Evolutionary conservation across 2,888 invertebrate genomes (phyloP).

Genomic region (Lasius platythorax): DNA sequence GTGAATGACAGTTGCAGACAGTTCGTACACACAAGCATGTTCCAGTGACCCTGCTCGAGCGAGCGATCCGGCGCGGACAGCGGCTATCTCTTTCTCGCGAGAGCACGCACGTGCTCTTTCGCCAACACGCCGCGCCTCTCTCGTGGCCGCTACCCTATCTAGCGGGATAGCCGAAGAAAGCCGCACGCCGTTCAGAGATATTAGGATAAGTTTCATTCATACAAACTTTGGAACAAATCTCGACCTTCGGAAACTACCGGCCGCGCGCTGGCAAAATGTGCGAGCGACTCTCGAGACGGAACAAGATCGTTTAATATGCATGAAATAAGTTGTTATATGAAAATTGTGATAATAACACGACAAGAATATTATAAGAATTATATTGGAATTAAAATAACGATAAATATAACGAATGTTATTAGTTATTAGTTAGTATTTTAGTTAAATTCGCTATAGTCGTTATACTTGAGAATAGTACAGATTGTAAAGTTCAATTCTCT

Average conservation of each 20-base stretch:
- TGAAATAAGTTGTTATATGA: neutral
- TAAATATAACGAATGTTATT: neutral
- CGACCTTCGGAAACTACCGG: conserved; percentile 76
- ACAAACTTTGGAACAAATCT: conserved; percentile 80
- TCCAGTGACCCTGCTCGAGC: conserved; percentile 77
- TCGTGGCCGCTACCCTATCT: conserved; percentile 64
- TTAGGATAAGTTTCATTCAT: conserved; percentile 81
- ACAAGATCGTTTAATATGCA: conserved; percentile 36
- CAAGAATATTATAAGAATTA: neutral
- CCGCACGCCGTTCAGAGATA: conserved; percentile 71
- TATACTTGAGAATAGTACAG: neutral
- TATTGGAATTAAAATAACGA: neutral
- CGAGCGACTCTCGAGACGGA: conserved; percentile 63
- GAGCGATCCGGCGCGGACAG: conserved; percentile 61
- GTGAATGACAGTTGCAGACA: conserved; percentile 77
- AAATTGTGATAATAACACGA: neutral
- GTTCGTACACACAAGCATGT: conserved; percentile 77
- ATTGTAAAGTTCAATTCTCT: neutral
- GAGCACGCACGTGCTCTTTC: conserved; percentile 64
- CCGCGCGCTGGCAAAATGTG: conserved; percentile 56
- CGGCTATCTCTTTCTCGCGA: conserved; percentile 31
- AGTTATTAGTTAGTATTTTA: neutral
- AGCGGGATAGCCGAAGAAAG: conserved; percentile 68
- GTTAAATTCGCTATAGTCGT: neutral
- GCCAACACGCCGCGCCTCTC: conserved; percentile 70